phyloP scores from a whole-genome alignment of 2,888 invertebrate genomes.

The Oxyteleia sp. region DNA sequence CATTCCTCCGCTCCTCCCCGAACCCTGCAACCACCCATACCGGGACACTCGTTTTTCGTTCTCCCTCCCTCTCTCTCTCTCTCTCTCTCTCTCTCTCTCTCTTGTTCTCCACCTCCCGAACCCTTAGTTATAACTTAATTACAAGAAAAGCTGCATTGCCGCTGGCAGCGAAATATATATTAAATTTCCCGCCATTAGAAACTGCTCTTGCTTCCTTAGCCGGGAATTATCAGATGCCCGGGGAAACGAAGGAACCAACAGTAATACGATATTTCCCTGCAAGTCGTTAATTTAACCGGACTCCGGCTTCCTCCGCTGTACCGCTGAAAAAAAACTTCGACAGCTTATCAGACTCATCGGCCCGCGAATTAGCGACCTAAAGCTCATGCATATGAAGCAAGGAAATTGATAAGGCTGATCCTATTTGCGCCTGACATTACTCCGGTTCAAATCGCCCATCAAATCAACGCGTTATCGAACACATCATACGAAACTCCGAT shows the following conservation, averaged over 20 bases:
- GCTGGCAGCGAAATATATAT: conserved; percentile 80
- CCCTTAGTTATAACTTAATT: conserved; percentile 87
- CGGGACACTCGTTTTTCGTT: conserved; percentile 50
- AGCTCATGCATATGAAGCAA: conserved; percentile 25
- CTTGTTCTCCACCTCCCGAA: conserved; percentile 61
- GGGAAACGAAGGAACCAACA: conserved; percentile 19
- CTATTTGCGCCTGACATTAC: neutral
- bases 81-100: conserved; percentile 18
- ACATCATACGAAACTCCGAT: conserved; percentile 34
- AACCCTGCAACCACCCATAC: conserved; percentile 45
- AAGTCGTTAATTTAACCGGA: conserved; percentile 8
- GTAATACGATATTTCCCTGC: conserved; percentile 28
- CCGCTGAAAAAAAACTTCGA: conserved; percentile 19
- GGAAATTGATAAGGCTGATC: conserved; percentile 47
- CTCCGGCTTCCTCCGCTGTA: conserved; percentile 12
- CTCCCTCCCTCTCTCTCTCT: conserved; percentile 28
- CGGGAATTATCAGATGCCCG: conserved; percentile 56
- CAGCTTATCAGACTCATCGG: conserved; percentile 19
- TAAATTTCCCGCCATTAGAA: conserved; percentile 86
- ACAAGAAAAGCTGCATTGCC: conserved; percentile 84
- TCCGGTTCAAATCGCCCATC: conserved; percentile 46
- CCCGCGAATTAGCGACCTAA: conserved; percentile 24
- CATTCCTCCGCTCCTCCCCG: conserved; percentile 49
- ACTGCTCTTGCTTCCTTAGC: conserved; percentile 71
- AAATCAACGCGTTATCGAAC: conserved; percentile 69